Base-by-base conservation (phyloP, 2,888 invertebrate genomes). In the Synergus gifuensis region DNA sequence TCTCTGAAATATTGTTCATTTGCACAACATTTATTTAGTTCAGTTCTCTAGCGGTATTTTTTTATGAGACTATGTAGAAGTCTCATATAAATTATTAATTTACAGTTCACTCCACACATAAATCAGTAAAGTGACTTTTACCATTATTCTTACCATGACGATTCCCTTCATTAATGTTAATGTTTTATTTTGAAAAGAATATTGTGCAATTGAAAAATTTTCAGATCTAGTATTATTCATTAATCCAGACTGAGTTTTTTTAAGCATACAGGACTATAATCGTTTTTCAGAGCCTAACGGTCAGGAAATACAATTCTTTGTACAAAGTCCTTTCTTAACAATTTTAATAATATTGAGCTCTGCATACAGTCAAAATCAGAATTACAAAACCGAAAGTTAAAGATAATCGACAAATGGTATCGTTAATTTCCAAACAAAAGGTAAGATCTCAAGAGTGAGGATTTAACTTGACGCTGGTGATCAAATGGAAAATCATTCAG, bases 31-130 rank as follows among this genome's bases (percentile, higher is more conserved):
- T 36, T 67, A 79, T 83, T 82, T 83, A 79, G 54, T 85, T 82
- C 82, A 86, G 78, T 82, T 82, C 76, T 78, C 84, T 85, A 86
- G 79, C 79, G 60, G 82, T 82, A 82, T 80, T 82, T 76, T 60
- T 79, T 81, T 85, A 85, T 83, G 79, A 79, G 36, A 36, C 36
- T 5, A 84, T 85, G 80, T 80, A 36, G 36, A 7, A 5, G 83
- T 62, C 78, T 81, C 77, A 77, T 79, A 79, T 81, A 78, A 79
- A 82, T 81, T 80, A 83, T 79, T 84, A 86, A 86, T 88, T 87
- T 85, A 87, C 85, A 88, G 80, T 85, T 63, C 60, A 86, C 82
- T 85, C 83, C 85, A 86, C 83, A 84, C 82, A 86, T 83, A 80
- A 78, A 81, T 79, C 79, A 76, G 76, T 79, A 60, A 79, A 79